Conservation (phyloP, 2,888 invertebrate species). For the Malachius bipustulatus region DNA sequence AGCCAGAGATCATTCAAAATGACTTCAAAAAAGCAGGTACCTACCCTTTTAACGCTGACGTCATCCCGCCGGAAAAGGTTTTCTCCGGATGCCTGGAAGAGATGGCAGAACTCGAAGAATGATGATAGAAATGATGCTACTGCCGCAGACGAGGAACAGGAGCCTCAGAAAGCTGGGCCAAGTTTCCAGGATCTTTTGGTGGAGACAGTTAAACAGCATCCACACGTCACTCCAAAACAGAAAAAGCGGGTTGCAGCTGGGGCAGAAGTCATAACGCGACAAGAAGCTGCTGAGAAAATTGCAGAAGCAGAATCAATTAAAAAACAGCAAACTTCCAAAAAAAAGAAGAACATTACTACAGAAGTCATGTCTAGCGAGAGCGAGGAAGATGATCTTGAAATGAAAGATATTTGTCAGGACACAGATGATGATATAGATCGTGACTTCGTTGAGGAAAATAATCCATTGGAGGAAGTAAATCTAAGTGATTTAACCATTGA, state of each 20-base stretch:
- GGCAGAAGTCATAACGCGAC: not conserved
- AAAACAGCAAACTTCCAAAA: constrained; percentile 4
- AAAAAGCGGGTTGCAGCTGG: constrained; percentile 2
- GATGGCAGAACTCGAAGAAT: not conserved
- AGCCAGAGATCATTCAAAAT: constrained; percentile 7
- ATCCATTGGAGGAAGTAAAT: too few relatives aligned
- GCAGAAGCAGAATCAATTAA: not conserved
- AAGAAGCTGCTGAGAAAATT: constrained; percentile 2
- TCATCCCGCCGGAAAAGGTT: constrained; percentile 2
- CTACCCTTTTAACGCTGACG: constrained; percentile 3
- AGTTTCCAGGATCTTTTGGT: constrained; percentile 4
- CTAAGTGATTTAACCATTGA: too few relatives aligned
- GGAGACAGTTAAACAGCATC: constrained; percentile 4
- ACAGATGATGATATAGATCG: constrained; percentile 4
- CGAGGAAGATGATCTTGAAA: constrained; percentile 4
- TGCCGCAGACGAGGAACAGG: constrained; percentile 9
- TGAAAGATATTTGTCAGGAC: constrained; percentile 7
- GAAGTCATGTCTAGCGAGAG: not conserved
- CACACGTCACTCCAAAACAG: constrained; percentile 2
- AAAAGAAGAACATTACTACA: constrained; percentile 1
- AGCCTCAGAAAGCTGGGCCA: constrained; percentile 2
- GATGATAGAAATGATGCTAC: too few relatives aligned
- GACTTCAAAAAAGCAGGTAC: constrained; percentile 8
- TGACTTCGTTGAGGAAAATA: too few relatives aligned
- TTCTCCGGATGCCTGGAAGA: not conserved